Evolutionary conservation across 2,888 invertebrate species (phyloP), one percentile per base, ranked within the genome.

Genomic region (Sarcophaga caerulescens): DNA sequence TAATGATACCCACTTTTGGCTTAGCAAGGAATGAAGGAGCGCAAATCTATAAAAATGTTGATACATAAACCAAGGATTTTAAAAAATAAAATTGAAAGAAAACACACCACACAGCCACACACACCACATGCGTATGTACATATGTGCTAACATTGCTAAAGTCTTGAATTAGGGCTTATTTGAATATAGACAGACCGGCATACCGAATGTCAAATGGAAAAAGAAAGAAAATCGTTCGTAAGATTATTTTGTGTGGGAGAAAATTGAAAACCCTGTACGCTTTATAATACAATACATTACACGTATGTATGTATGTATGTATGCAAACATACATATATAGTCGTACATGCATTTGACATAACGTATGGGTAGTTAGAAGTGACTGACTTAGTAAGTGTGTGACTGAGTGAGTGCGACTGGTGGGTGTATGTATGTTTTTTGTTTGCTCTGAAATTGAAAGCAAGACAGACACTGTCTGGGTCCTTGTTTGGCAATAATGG

Each of bases 401-500:
- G 35, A 10, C 1, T 35, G 35, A 35, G 2, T 35, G 35, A 35
- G 8, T 35, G 35, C 1, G 35, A 35, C 35, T 35, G 35, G 35
- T 35, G 35, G 35, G 35, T 35, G 35, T 35, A 35, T 35, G 35
- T 35, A 35, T 35, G 35, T 35, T 35, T 35, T 35, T 35, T 35
- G 35, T 35, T 35, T 35, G 35, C 35, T 35, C 44, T 69, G 45
- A n/a, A 59, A 62, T 21, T 19, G 44, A 66, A 59, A 21, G 21
- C 52, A 21, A 63, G 21, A 74, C 59, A 68, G n/a, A 70, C 52
- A 69, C n/a, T 57, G 57, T 81, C 68, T 70, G 44, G 44, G 57
- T 57, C 44, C 63, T n/a, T 57, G 14, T 75, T 75, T 69, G 73
- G n/a, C 69, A 63, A 81, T 69, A 81, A 69, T 69, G 25, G 62